A percentile compares a stretch with the other conserved stretches of the same genome.
These are phyloP conservation scores for Actias luna DNA, from an alignment of 2,888 invertebrate genomes.

Conservation along the genomic window DNA sequence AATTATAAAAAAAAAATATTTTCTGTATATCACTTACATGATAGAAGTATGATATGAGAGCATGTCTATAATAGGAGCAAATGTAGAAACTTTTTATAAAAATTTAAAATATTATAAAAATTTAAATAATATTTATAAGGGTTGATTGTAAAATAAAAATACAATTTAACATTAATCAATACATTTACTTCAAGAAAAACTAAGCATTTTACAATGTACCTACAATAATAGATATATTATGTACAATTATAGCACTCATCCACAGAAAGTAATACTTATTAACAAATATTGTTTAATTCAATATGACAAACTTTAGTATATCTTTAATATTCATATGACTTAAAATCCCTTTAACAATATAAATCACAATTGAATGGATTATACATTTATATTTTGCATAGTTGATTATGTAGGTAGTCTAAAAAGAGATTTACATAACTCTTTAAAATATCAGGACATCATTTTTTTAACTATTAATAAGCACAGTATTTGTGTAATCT, in stretches of 20 bases:
- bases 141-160: constrained; percentile 29
- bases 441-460: neutral
- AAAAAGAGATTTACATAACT: neutral
- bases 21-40: no score
- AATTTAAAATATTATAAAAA: constrained; percentile 5
- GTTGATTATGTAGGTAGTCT: neutral
- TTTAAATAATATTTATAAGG: constrained; percentile 23
- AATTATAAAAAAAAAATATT: no score
- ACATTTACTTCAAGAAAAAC: constrained; percentile 69
- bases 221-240: constrained; percentile 41
- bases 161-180: constrained; percentile 57
- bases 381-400: neutral
- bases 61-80: neutral
- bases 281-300: constrained; percentile 16
- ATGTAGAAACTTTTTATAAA: neutral
- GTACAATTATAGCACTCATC: constrained; percentile 42
- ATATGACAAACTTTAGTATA: neutral
- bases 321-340: neutral
- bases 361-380: neutral
- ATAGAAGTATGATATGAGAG: no score
- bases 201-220: constrained; percentile 66
- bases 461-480: neutral
- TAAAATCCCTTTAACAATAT: neutral
- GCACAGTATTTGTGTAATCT: neutral
- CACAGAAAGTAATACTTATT: constrained; percentile 24